phyloP scores from a whole-genome alignment of 2,797 vertebrate species.

The Catamblyrhynchus diadema region DNA sequence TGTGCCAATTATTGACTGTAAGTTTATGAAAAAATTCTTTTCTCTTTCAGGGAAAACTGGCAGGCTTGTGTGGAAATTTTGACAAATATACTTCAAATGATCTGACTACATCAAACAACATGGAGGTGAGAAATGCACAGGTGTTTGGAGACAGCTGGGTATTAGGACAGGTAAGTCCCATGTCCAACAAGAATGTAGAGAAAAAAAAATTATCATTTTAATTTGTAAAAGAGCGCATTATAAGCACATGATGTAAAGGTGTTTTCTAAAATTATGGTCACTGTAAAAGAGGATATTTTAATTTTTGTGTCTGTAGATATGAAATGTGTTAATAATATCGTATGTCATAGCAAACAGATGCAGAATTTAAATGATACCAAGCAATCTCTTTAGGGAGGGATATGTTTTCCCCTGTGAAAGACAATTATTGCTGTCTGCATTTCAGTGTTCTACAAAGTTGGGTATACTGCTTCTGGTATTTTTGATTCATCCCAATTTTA shows the following conservation, averaged over 20 bases:
- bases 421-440: neutral
- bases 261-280: neutral
- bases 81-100: slow-evolving; percentile 97
- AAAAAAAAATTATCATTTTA: neutral
- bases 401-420: neutral
- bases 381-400: neutral
- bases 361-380: neutral
- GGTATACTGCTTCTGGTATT: neutral
- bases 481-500: neutral
- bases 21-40: neutral
- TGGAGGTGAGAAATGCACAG: slow-evolving; percentile 96
- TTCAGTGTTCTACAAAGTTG: neutral
- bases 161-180: slow-evolving; percentile 87
- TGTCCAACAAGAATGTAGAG: neutral
- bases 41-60: slow-evolving; percentile 79
- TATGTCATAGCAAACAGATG: neutral
- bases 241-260: neutral
- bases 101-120: slow-evolving; percentile 94
- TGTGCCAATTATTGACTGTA: neutral
- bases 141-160: slow-evolving; percentile 97
- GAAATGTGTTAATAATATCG: neutral
- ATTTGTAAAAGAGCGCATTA: neutral
- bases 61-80: slow-evolving; percentile 96
- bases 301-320: neutral
- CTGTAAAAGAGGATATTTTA: neutral